Conservation (phyloP, 2,797 vertebrate species). For the Poeciliopsis infans region DNA sequence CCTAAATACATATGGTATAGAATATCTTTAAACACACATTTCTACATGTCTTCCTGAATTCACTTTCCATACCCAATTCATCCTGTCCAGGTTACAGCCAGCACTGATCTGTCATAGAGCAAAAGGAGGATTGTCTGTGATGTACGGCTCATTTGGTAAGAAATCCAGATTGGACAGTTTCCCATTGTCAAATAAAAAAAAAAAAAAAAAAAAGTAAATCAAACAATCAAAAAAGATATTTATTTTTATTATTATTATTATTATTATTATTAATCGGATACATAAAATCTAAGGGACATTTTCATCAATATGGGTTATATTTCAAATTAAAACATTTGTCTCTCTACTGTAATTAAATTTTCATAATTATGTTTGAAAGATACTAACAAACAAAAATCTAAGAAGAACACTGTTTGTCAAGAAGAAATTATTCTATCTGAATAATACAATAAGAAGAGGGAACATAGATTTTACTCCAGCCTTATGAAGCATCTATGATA, state of each 20-base stretch:
- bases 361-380: background rate
- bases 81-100: background rate
- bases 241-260: no score
- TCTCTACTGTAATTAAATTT: background rate
- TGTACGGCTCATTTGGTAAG: background rate
- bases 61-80: background rate
- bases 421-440: background rate
- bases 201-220: background rate
- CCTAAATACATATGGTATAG: constrained; percentile 8
- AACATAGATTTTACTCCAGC: background rate
- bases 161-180: background rate
- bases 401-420: background rate
- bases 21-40: background rate
- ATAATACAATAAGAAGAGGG: background rate
- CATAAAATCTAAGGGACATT: background rate
- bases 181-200: background rate
- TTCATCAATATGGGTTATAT: background rate
- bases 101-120: background rate
- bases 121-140: background rate
- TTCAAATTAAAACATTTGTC: background rate
- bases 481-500: background rate
- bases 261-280: background rate
- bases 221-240: background rate
- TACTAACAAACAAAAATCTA: background rate
- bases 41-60: background rate